These are phyloP conservation scores for Agonum fuliginosum DNA, from an alignment of 2,888 invertebrate genomes.

Conservation along the genomic window DNA sequence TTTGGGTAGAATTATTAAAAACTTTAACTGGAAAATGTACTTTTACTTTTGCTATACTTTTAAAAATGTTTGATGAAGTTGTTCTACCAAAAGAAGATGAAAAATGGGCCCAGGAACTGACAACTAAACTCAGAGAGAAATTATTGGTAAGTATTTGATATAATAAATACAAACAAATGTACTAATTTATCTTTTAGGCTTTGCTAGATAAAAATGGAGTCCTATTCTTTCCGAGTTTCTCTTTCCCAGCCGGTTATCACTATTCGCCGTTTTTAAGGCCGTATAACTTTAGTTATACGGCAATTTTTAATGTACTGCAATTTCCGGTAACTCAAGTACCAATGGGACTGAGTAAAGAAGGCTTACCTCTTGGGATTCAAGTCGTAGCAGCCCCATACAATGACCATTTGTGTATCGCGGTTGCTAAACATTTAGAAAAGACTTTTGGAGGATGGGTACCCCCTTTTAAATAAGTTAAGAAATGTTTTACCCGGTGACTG, in stretches of 20 bases:
- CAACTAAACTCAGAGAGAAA: constrained; percentile 76
- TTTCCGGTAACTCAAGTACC: constrained; percentile 92
- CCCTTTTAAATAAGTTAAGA: constrained; percentile 71
- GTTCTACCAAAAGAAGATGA: constrained; percentile 79
- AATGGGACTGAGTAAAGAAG: constrained; percentile 81
- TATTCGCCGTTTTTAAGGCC: constrained; percentile 85
- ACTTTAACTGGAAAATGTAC: constrained; percentile 79
- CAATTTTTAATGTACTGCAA: constrained; percentile 88
- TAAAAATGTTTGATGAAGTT: constrained; percentile 80
- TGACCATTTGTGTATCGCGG: constrained; percentile 84
- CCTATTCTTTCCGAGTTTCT: constrained; percentile 87
- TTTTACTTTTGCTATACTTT: constrained; percentile 80
- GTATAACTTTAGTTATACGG: constrained; percentile 90
- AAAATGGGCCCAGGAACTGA: constrained; percentile 79
- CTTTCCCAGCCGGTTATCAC: constrained; percentile 88
- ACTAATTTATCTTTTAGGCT: constrained; percentile 71
- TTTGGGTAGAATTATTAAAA: constrained; percentile 76
- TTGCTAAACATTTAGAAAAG: constrained; percentile 81
- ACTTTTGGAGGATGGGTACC: constrained; percentile 83
- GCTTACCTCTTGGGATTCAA: constrained; percentile 88
- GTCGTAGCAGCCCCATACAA: constrained; percentile 82
- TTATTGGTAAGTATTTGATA: constrained; percentile 78
- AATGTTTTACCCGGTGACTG: not conserved
- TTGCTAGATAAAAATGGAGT: constrained; percentile 87
- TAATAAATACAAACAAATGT: not conserved